A percentile compares a stretch with the other conserved stretches of the same genome.
Conservation (phyloP, 2,888 invertebrate species). For the Nasonovia ribisnigri region DNA sequence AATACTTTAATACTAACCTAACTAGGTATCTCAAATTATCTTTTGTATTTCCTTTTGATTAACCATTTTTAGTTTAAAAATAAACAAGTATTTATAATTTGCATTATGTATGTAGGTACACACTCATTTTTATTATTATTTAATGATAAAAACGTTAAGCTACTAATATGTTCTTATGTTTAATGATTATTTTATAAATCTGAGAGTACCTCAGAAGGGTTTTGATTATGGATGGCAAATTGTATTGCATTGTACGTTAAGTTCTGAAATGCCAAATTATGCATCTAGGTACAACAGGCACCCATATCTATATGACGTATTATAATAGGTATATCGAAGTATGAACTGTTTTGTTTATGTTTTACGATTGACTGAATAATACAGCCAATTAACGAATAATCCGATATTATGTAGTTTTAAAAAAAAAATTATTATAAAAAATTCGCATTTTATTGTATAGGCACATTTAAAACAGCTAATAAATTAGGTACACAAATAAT, state of each 20-base stretch:
- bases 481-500: background rate
- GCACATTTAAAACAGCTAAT: background rate
- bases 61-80: background rate
- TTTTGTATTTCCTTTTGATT: background rate
- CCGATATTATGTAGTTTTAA: background rate
- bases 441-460: background rate
- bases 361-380: background rate
- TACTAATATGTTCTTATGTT: background rate
- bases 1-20: background rate
- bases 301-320: background rate
- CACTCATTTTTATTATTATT: background rate
- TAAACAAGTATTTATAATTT: too few relatives aligned
- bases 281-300: background rate
- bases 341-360: background rate
- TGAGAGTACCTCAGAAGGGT: background rate
- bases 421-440: background rate
- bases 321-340: background rate
- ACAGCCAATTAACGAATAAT: background rate
- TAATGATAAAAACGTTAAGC: background rate
- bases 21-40: background rate
- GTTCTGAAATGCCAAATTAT: background rate
- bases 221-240: background rate
- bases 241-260: background rate
- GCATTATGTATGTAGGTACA: too few relatives aligned
- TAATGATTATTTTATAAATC: background rate